Evolutionary conservation across 35 echinoderm and acorn worm genomes (phyloP).

Genomic region (Patiria miniata): DNA sequence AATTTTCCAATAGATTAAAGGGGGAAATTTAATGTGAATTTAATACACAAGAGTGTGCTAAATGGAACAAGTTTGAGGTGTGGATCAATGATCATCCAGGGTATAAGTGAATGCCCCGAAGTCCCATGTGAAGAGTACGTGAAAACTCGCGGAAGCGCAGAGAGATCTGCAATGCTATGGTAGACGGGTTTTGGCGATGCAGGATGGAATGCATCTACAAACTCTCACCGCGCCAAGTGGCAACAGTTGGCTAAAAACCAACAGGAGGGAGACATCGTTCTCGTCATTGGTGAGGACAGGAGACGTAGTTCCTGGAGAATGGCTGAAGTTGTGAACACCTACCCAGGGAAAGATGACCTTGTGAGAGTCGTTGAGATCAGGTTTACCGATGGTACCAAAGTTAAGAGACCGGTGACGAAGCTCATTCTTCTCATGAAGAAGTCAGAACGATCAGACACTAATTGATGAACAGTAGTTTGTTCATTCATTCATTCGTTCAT

Average conservation of each 20-base stretch:
- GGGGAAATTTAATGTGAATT: no score
- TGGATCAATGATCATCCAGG: no score
- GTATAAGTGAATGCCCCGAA: conserved; percentile 51
- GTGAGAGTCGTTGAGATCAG: conserved; percentile 70
- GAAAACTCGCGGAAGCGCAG: conserved; percentile 52
- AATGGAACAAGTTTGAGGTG: no score
- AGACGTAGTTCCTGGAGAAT: conserved; percentile 61
- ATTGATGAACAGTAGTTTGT: not conserved
- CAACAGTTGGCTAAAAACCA: conserved; percentile 46
- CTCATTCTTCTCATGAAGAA: conserved; percentile 56
- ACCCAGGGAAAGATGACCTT: conserved; percentile 70
- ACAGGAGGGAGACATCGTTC: conserved; percentile 50
- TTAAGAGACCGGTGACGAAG: conserved; percentile 63
- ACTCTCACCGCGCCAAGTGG: conserved; percentile 63
- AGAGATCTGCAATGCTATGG: conserved; percentile 80
- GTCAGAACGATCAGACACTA: conserved; percentile 42
- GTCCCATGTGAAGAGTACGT: conserved; percentile 53
- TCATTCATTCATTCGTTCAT: no score
- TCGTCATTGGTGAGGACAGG: conserved; percentile 42
- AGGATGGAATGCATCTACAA: conserved; percentile 71
- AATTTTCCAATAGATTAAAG: no score
- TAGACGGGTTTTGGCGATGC: conserved; percentile 62
- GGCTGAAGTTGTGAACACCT: conserved; percentile 56
- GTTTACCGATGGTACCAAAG: conserved; percentile 38
- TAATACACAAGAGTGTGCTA: no score